phyloP scores from a whole-genome alignment of 1,140 invertebrate species.

The Antheraea mylitta region DNA sequence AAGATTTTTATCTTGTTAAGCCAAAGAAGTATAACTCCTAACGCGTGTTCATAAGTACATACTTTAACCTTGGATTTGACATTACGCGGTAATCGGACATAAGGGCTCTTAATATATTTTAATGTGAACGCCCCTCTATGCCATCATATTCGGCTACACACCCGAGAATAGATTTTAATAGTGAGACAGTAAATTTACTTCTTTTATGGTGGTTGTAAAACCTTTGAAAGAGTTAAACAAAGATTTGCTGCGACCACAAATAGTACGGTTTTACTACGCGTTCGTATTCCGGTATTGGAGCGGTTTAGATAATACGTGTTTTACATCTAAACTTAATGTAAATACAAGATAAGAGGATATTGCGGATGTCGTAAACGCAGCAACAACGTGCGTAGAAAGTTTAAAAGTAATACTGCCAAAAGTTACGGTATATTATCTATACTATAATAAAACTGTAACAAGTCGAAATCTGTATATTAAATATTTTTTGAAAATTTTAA shows the following conservation, averaged over 20 bases:
- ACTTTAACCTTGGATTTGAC: no score
- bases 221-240: slow-evolving; percentile 41
- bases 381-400: not conserved
- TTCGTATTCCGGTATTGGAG: slow-evolving; percentile 6
- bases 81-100: not conserved
- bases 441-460: no score
- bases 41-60: no score
- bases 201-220: slow-evolving; percentile 40
- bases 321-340: not conserved
- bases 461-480: no score
- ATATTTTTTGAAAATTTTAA: no score
- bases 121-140: not conserved
- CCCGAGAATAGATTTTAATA: slow-evolving; percentile 40
- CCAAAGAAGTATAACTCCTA: no score
- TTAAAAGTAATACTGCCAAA: not conserved
- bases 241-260: slow-evolving; percentile 42
- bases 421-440: no score
- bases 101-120: not conserved
- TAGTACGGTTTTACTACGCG: slow-evolving; percentile 12
- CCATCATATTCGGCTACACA: slow-evolving; percentile 11
- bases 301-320: not conserved
- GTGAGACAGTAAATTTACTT: slow-evolving; percentile 36
- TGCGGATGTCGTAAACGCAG: not conserved
- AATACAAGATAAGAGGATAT: slow-evolving; percentile 5
- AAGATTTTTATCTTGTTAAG: no score